Evolutionary conservation across 1,140 invertebrate genomes (phyloP), one percentile per base, ranked within the genome.

Genomic region (Ditylenchus dipsaci): DNA sequence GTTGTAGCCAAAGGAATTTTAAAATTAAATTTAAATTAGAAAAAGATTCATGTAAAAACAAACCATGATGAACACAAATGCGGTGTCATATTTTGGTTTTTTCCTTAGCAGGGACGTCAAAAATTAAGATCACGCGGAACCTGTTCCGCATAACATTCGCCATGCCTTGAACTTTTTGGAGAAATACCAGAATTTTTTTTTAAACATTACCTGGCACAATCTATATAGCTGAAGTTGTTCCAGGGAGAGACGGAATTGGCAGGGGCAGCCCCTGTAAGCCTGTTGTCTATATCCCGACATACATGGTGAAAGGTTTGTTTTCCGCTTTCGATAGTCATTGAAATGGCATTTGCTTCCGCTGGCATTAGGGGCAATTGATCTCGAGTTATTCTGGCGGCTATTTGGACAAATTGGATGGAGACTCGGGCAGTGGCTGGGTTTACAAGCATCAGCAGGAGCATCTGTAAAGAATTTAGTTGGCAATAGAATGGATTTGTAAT

Each of bases 371-470:
- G 72, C n/a, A 84, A 33, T 21, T 79, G 73, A 1, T 72, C 70
- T 26, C 63, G 72, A 1, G 74, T 76, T 19, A 79, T 27, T 9
- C 76, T 74, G 8, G 65, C 43, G 21, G 70, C 67, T 42, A 80
- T 88, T 79, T 89, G 90, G 0, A 91, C 89, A 79, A 93, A 90
- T 11, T 91, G 88, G 1, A 94, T 89, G 58, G 91, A 91, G 69
- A 94, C 88, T 29, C 92, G 87, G 64, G 90, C 89, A 0, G 91
- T 93, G 56, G 89, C 89, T 13, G 90, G 88, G 74, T 91, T 88
- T 0, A 94, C 84, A 1, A 95, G 83, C 81, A 92, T 90, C 0
- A 91, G 90, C 75, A 90, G 90, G 7, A 94, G 86, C 27, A 95
- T 85, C 49, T 53, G 49, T 8, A 53, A 53, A 3, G 15, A 53